These are phyloP conservation scores for Fabriciana adippe DNA, from an alignment of 2,888 invertebrate genomes.

Conservation along the genomic window DNA sequence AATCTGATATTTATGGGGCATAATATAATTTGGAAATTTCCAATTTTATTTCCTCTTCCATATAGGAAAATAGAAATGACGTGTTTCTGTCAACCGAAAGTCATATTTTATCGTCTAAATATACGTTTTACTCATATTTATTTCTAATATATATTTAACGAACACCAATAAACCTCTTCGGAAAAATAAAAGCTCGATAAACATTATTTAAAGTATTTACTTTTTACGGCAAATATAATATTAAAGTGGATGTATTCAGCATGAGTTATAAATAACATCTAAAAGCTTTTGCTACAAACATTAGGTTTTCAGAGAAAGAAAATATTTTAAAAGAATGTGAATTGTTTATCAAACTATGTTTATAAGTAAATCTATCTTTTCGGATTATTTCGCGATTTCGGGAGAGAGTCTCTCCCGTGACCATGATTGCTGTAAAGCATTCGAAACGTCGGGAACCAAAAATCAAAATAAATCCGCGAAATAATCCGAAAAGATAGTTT, in stretches of 20 bases:
- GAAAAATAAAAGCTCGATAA: constrained; percentile 5
- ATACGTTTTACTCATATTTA: constrained; percentile 10
- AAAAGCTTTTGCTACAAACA: constrained; percentile 17
- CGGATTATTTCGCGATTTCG: too few species aligned
- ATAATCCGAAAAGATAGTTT: too few species aligned
- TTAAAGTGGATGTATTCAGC: constrained; percentile 12
- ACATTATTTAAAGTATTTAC: neutral
- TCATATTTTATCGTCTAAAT: constrained; percentile 7
- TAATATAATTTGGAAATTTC: constrained; percentile 9
- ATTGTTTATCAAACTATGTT: neutral
- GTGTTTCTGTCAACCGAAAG: constrained; percentile 3
- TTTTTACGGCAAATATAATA: constrained; percentile 4
- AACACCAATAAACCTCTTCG: neutral
- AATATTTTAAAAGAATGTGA: constrained; percentile 3
- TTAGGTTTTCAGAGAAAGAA: constrained; percentile 1
- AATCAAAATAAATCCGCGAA: too few species aligned
- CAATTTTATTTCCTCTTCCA: constrained; percentile 3
- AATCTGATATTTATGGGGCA: constrained; percentile 5
- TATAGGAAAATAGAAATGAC: neutral
- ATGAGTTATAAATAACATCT: constrained; percentile 18
- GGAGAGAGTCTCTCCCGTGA: too few species aligned
- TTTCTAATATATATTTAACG: neutral
- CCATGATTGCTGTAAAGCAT: too few species aligned
- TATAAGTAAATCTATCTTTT: too few species aligned
- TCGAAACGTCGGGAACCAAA: too few species aligned